phyloP scores from a whole-genome alignment of 2,113 vertebrate genomes.

The Sterna hirundo region DNA sequence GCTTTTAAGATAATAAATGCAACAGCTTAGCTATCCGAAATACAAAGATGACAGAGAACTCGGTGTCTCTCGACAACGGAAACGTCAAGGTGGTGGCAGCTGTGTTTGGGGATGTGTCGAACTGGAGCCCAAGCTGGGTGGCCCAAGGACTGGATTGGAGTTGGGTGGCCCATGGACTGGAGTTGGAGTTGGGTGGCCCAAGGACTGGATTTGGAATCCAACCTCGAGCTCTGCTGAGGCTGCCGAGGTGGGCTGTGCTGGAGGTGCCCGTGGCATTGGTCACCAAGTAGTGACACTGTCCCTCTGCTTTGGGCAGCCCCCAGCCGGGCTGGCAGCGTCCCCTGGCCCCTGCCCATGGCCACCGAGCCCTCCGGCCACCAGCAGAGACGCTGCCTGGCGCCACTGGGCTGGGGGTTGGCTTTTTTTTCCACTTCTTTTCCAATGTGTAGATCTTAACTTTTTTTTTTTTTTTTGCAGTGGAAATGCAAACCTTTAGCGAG shows the following conservation, averaged over 20 bases:
- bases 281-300: not conserved
- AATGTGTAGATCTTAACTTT: not conserved
- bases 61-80: not conserved
- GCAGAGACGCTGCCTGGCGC: not conserved
- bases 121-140: not conserved
- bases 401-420: not conserved
- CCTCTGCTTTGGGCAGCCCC: not conserved
- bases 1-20: not conserved
- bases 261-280: not conserved
- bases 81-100: not conserved
- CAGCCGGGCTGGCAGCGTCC: not conserved
- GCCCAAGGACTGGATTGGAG: not conserved
- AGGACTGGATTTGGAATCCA: not conserved
- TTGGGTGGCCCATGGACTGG: not conserved
- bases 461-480: too few relatives aligned
- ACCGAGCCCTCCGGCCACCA: not conserved
- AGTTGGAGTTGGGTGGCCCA: not conserved
- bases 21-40: not conserved
- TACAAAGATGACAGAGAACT: not conserved
- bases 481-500: not conserved
- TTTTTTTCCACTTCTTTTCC: not conserved
- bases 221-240: not conserved
- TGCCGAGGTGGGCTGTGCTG: not conserved
- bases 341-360: not conserved
- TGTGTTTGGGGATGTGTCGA: not conserved